Evolutionary conservation across 2,113 vertebrate genomes (phyloP).

Genomic region (Indri indri): DNA sequence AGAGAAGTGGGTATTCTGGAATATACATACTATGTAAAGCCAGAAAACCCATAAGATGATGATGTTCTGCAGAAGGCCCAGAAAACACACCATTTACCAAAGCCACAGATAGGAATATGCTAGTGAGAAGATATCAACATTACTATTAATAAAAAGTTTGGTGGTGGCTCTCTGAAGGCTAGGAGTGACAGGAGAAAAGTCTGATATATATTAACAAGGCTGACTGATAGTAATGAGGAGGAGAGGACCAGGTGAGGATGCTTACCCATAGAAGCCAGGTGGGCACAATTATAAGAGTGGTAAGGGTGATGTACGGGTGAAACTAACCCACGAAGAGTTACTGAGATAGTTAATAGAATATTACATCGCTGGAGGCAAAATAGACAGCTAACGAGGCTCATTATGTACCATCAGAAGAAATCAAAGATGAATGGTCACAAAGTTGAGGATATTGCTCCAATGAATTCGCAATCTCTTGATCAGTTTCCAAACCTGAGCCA

Average conservation of each 20-base stretch:
- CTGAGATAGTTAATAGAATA: background rate
- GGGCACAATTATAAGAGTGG: background rate
- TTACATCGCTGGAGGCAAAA: background rate
- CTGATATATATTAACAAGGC: background rate
- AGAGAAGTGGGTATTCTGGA: background rate
- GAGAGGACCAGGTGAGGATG: background rate
- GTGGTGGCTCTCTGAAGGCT: background rate
- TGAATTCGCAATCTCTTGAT: background rate
- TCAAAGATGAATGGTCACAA: background rate
- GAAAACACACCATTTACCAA: background rate
- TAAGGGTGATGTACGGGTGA: background rate
- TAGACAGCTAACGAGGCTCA: background rate
- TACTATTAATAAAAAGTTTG: background rate
- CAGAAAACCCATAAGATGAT: background rate
- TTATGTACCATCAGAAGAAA: conserved; percentile 13
- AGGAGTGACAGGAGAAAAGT: background rate
- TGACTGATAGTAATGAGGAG: background rate
- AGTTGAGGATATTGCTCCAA: background rate
- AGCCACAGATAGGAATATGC: background rate
- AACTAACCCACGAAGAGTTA: background rate
- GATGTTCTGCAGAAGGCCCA: background rate
- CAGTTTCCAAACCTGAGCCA: background rate
- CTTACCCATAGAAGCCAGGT: background rate
- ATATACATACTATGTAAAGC: background rate
- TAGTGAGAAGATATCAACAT: background rate